These are phyloP conservation scores for Novumbra hubbsi DNA, from an alignment of 2,797 vertebrate genomes.

Conservation along the genomic window DNA sequence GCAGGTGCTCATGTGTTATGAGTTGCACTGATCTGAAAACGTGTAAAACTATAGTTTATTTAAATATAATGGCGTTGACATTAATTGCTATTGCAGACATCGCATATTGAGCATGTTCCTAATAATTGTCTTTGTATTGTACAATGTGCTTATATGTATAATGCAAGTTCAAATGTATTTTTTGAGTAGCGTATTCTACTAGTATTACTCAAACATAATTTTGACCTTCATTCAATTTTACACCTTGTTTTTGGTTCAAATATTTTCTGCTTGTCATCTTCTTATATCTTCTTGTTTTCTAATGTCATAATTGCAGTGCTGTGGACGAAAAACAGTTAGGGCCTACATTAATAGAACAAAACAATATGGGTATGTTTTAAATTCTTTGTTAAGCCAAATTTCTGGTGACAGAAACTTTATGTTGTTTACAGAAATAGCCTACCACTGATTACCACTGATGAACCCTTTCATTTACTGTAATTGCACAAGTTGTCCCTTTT, in stretches of 20 bases:
- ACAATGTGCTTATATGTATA: too few relatives aligned
- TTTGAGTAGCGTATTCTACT: background rate
- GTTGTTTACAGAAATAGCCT: constrained; percentile 38
- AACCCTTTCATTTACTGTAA: constrained; percentile 70
- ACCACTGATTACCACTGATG: constrained; percentile 54
- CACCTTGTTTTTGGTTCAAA: background rate
- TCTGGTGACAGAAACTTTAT: constrained; percentile 19
- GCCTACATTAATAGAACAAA: constrained; percentile 30
- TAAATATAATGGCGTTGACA: background rate
- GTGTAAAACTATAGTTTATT: background rate
- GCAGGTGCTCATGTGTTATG: background rate
- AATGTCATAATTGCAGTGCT: background rate
- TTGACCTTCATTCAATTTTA: background rate
- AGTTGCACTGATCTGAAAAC: background rate
- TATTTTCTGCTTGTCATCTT: too few relatives aligned
- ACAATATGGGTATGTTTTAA: constrained; percentile 4
- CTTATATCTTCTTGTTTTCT: background rate
- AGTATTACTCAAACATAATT: background rate
- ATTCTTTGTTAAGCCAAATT: constrained; percentile 17
- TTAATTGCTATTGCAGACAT: background rate
- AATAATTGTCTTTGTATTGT: too few relatives aligned
- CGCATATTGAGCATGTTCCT: background rate
- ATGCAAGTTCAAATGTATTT: background rate
- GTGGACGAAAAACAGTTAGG: background rate
- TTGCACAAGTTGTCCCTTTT: constrained; percentile 64